A percentile compares a stretch with the other conserved stretches of the same genome.
phyloP scores from a whole-genome alignment of 2,113 vertebrate species.

The Holacanthus passer region DNA sequence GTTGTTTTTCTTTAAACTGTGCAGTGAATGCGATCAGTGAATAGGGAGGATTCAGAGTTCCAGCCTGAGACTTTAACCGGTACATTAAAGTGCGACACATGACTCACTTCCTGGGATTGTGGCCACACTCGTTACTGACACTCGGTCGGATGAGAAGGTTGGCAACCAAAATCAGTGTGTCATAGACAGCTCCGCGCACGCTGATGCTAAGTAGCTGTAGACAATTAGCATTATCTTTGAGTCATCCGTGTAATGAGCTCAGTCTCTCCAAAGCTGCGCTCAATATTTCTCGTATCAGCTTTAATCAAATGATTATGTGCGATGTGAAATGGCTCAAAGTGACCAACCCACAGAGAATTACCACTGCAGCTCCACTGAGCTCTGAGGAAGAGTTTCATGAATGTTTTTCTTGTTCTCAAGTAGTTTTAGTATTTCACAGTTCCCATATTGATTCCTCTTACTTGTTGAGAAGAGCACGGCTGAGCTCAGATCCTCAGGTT shows the following conservation, averaged over 20 bases:
- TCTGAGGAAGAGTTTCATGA: no score
- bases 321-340: neutral
- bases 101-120: constrained; percentile 57
- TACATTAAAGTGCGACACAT: constrained; percentile 25
- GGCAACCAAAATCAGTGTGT: constrained; percentile 3
- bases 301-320: neutral
- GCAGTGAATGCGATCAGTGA: constrained; percentile 7
- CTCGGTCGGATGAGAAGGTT: neutral
- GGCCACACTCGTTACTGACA: constrained; percentile 25
- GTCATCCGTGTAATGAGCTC: neutral
- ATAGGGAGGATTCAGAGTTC: constrained; percentile 26
- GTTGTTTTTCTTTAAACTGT: constrained; percentile 41
- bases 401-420: no score
- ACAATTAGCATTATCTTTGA: neutral
- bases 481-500: no score
- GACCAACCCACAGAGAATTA: neutral
- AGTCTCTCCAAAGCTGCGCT: neutral
- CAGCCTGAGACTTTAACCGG: constrained; percentile 11
- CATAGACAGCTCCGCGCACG: neutral
- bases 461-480: no score
- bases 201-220: constrained; percentile 15
- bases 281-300: neutral
- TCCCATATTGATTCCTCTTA: no score
- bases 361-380: neutral
- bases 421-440: neutral